Evolutionary conservation across 2,113 vertebrate genomes (phyloP), one percentile per base, ranked within the genome.

Genomic region (Elachura formosa): DNA sequence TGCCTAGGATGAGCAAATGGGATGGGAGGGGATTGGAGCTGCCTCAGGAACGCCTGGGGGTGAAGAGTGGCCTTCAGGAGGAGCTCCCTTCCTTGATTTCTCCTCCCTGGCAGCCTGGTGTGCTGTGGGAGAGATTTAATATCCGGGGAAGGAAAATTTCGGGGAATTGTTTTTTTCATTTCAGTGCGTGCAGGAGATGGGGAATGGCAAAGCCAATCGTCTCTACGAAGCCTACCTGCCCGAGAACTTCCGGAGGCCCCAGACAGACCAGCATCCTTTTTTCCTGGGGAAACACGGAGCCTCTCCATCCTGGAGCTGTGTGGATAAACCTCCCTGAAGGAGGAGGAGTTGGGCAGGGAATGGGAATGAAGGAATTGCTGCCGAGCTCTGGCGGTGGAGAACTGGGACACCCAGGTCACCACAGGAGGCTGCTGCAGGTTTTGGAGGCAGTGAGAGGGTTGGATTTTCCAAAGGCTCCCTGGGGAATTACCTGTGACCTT

Each of bases 161-260:
- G 58, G 24, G n/a, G 15, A 1, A 26, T 95, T 75, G n/a, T n/a
- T 48, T 51, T 66, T 94, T 58, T 61, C 59, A 31, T 75, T 95
- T 87, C 97, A 99, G 99, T 99, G 99, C 83, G 99, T 99, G 95
- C 99, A 99, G 93, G 99, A 99, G 96, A 99, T 99, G 99, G 99
- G 99, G 45, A 99, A 99, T 2, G 98, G 98, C 68, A 99, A 99
- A 96, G 99, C 99, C 85, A 99, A 98, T 40, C 98, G 99, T 61
- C 98, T 99, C 9, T 99, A 99, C 4, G 99, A 99, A 97, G 99
- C 99, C 49, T 99, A 99, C 94, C 97, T 99, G 96, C 99, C 99
- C 2, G 98, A 99, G 96, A 99, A 98, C 95, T 99, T 99, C 97
- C 98, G 98, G 84, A 97, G 99, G 28, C 99, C 99, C 18, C 99